phyloP scores from a whole-genome alignment of 2,113 vertebrate genomes.

The Nematolebias whitei region DNA sequence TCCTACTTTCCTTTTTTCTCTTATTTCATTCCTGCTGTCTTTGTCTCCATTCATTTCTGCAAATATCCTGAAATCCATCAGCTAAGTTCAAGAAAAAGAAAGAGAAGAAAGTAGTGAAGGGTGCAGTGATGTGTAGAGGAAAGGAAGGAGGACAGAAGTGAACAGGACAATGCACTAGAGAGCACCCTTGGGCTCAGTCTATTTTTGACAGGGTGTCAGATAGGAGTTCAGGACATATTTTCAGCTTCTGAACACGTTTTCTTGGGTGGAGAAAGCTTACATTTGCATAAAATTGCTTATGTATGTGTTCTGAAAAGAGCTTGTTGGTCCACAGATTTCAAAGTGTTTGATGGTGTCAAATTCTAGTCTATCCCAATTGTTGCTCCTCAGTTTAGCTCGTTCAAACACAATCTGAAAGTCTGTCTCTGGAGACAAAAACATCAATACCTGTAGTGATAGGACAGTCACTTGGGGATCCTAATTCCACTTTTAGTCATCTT shows the following conservation, averaged over 20 bases:
- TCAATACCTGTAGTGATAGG: conserved; percentile 23
- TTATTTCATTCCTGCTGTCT: not conserved
- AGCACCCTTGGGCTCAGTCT: conserved; percentile 58
- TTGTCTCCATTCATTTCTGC: not conserved
- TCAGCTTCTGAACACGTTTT: conserved; percentile 28
- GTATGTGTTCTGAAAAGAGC: conserved; percentile 1
- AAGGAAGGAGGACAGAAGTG: conserved; percentile 53
- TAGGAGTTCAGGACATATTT: conserved; percentile 56
- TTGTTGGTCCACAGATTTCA: conserved; percentile 1
- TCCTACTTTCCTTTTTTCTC: not conserved
- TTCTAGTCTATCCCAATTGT: conserved; percentile 24
- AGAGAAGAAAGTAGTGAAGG: conserved; percentile 5
- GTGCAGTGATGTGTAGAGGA: conserved; percentile 23
- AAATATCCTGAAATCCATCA: conserved; percentile 4
- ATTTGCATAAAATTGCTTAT: conserved; percentile 5
- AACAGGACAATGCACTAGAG: conserved; percentile 31
- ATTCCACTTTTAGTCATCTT: conserved; percentile 48
- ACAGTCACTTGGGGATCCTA: conserved; percentile 31
- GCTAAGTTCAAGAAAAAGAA: conserved; percentile 1
- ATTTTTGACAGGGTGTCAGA: conserved; percentile 58
- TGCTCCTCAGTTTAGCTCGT: conserved; percentile 22
- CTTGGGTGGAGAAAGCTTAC: not conserved
- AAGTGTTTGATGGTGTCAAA: conserved; percentile 16
- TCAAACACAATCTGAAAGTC: conserved; percentile 9
- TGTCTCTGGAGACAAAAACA: conserved; percentile 24